These are phyloP conservation scores for Tetrax tetrax DNA, from an alignment of 2,113 vertebrate genomes.

Conservation along the genomic window DNA sequence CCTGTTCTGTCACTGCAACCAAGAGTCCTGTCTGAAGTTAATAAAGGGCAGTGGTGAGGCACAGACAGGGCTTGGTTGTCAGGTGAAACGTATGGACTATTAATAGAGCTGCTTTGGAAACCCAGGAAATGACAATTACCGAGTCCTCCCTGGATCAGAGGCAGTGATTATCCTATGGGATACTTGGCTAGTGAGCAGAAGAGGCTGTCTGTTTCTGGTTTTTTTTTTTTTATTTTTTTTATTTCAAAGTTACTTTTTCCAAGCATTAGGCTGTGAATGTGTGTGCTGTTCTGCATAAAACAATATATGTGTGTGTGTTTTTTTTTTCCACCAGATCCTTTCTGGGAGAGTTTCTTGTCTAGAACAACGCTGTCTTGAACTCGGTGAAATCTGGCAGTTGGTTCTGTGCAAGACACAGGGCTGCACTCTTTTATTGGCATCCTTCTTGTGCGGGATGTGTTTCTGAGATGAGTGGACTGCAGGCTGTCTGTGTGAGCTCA, in stretches of 20 bases:
- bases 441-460: not conserved
- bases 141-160: not conserved
- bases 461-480: not conserved
- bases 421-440: not conserved
- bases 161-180: not conserved
- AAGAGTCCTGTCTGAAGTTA: not conserved
- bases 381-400: not conserved
- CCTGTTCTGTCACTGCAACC: not conserved
- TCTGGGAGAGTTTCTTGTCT: not conserved
- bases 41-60: not conserved
- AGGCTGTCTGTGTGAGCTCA: not conserved
- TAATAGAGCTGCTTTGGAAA: not conserved
- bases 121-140: rapidly evolving
- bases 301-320: not conserved
- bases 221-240: not conserved
- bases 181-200: not conserved
- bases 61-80: not conserved
- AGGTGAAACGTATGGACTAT: rapidly evolving
- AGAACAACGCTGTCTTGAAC: not conserved
- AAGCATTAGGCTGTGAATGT: not conserved
- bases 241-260: not conserved
- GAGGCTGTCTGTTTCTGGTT: not conserved
- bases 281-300: not conserved
- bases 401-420: not conserved
- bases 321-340: not conserved